Base-by-base conservation (phyloP, 2,113 vertebrate genomes). In the Otis tarda region DNA sequence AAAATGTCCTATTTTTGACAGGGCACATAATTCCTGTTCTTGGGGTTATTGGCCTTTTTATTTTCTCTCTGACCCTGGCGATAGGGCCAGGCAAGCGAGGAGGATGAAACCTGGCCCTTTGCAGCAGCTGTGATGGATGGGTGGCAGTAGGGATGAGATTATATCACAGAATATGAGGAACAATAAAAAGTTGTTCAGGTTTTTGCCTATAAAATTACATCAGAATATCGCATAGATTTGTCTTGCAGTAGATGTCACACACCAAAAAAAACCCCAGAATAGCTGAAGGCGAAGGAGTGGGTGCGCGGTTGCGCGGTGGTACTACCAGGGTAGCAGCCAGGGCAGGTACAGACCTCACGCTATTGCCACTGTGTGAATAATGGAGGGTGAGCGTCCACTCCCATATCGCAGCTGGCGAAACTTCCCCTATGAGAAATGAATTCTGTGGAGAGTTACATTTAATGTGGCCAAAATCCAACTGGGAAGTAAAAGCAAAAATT, bases 11-110 rank as follows among this genome's bases (percentile, higher is more conserved):
- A 0, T 0, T 83, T 93, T 25, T 57, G 8, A 3, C 5, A 9
- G 21, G 37, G 59, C 14, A 33, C 22, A 10, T 6, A 10, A 5
- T 37, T 81, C 45, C 39, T 64, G 9, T 24, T 64, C 45, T 43
- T 1, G 0, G 41, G 19, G 4, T 7, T 64, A 0, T n/a, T 27
- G n/a, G n/a, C 8, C 39, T 79, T 52, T 24, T 21, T 33, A 6
- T 59, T 55, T 79, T 53, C 57, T 65, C 41, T 50, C 30, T 74
- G n/a, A 10, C 6, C 6, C n/a, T 24, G 47, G 41, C 17, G 2
- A 22, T 18, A 45, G 21, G 15, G 16, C 24, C 2, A 1, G 64
- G 11, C n/a, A 33, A 56, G 43, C 1, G 30, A 71, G 35, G 45
- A 75, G 53, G 41, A 50, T 5, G 59, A 39, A 4, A 27, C 43